These are phyloP conservation scores for Piezodorus guildinii DNA, from an alignment of 1,140 invertebrate genomes.

Conservation along the genomic window DNA sequence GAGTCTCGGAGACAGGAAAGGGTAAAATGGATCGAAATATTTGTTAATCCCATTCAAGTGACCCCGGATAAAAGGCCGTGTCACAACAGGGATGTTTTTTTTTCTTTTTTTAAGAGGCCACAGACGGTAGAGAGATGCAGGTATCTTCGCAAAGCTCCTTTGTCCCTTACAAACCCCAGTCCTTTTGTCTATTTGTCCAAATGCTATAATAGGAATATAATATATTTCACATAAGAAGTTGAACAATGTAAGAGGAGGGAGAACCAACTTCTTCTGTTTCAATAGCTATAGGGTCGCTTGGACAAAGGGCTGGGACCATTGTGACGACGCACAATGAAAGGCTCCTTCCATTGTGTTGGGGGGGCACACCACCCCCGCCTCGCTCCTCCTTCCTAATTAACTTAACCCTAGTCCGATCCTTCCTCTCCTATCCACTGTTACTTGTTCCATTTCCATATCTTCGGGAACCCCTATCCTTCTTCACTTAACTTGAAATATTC, in stretches of 20 bases:
- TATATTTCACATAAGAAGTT: slow-evolving; percentile 23
- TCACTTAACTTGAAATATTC: no score
- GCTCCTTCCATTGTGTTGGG: slow-evolving; percentile 6
- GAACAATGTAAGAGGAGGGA: slow-evolving; percentile 20
- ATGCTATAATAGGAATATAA: slow-evolving; percentile 24
- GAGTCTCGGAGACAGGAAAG: no score
- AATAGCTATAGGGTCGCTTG: background rate
- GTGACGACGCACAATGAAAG: background rate
- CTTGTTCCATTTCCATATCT: background rate
- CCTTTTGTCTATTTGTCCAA: slow-evolving; percentile 20
- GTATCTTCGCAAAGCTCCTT: slow-evolving; percentile 6
- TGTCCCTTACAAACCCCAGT: background rate
- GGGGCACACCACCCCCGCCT: background rate
- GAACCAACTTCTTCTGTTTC: slow-evolving; percentile 21
- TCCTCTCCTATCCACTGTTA: background rate
- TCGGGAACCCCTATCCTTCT: no score
- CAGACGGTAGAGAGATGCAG: background rate
- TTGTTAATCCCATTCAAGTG: no score
- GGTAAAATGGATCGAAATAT: no score
- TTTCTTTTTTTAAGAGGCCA: slow-evolving; percentile 1
- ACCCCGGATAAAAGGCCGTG: background rate
- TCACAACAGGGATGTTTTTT: slow-evolving; percentile 11
- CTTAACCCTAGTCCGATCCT: background rate
- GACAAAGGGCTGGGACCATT: background rate
- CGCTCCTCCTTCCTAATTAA: background rate